These are phyloP conservation scores for Netelia inedita DNA, from an alignment of 2,888 invertebrate genomes.

Conservation along the genomic window DNA sequence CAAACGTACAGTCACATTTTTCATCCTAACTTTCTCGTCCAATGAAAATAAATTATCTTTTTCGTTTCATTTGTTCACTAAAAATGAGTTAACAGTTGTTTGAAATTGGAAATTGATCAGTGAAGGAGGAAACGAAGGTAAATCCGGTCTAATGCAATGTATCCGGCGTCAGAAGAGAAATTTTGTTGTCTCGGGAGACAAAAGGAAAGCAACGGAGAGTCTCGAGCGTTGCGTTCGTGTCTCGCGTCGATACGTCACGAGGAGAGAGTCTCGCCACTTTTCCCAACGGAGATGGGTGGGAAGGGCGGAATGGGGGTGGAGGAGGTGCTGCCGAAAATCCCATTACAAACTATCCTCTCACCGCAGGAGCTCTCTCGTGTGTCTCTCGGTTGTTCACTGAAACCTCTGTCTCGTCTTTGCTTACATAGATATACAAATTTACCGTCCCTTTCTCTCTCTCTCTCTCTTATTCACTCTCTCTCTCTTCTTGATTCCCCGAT, in stretches of 20 bases:
- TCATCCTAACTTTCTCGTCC: not conserved
- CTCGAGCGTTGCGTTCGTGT: conserved; percentile 8
- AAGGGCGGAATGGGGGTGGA: not conserved
- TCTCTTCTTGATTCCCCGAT: conserved; percentile 31
- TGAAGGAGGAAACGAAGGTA: conserved; percentile 23
- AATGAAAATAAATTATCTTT: not conserved
- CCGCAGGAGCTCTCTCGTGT: conserved; percentile 67
- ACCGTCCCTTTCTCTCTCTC: not conserved
- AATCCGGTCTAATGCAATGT: conserved; percentile 74
- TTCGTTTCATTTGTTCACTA: not conserved
- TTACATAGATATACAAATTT: not conserved
- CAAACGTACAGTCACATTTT: not conserved
- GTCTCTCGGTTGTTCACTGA: conserved; percentile 62
- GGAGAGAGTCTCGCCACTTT: conserved; percentile 41
- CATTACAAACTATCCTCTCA: conserved; percentile 82
- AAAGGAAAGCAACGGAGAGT: conserved; percentile 13
- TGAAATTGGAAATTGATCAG: not conserved
- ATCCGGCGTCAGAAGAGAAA: conserved; percentile 51
- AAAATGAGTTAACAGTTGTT: not conserved
- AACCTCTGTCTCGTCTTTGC: conserved; percentile 9
- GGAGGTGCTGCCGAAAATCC: conserved; percentile 78
- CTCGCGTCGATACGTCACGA: conserved; percentile 59
- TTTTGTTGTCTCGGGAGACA: conserved; percentile 13
- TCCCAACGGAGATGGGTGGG: conserved; percentile 59
- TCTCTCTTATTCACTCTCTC: not conserved